Evolutionary conservation across 2,113 vertebrate species (phyloP).

Genomic region (Clarias gariepinus): DNA sequence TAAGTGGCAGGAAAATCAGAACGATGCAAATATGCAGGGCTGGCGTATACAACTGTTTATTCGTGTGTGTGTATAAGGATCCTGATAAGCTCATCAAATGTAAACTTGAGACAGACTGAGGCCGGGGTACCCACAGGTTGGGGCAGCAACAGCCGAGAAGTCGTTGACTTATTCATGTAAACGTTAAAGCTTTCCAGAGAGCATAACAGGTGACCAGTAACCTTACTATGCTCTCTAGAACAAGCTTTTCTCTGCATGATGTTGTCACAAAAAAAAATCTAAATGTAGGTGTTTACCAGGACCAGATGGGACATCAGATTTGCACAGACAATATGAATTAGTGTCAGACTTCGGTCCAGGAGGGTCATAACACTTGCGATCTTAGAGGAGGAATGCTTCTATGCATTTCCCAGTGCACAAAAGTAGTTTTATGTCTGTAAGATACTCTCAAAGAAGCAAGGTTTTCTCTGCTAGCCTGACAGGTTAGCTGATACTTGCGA

Average conservation of each 20-base stretch:
- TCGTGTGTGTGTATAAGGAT: background rate
- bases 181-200: slow-evolving; percentile 24
- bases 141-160: slow-evolving; percentile 2
- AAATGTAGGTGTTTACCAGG: background rate
- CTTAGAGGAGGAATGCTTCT: background rate
- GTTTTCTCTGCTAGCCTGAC: background rate
- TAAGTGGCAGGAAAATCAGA: background rate
- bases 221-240: background rate
- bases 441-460: background rate
- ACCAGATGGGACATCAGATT: background rate
- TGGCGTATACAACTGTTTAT: background rate
- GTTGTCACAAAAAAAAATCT: slow-evolving; percentile 2
- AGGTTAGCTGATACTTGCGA: background rate
- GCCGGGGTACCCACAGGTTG: background rate
- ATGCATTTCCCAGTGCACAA: too few relatives aligned
- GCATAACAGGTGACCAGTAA: slow-evolving; percentile 16
- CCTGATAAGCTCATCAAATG: background rate
- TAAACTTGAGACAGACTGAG: background rate
- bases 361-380: background rate
- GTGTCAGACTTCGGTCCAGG: background rate
- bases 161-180: slow-evolving; percentile 28
- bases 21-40: background rate
- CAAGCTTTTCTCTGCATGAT: slow-evolving; percentile 6
- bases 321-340: background rate
- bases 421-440: background rate